Evolutionary conservation across 2,888 invertebrate species (phyloP).

Genomic region (Amaurobius ferox): DNA sequence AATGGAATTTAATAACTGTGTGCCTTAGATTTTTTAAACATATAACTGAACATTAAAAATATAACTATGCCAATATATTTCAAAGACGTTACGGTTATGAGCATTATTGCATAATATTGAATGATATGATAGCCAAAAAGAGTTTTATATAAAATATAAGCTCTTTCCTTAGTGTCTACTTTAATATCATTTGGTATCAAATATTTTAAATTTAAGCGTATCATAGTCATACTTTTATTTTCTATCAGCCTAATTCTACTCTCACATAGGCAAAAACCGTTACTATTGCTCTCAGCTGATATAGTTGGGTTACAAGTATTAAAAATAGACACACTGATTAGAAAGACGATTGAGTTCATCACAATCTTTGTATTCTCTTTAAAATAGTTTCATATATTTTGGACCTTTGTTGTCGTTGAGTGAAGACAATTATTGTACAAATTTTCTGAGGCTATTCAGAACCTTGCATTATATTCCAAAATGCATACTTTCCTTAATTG

Average conservation of each 20-base stretch:
- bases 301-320: not conserved
- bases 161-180: conserved; percentile 12
- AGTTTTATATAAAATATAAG: conserved; percentile 29
- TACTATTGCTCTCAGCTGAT: not conserved
- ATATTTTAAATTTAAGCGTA: not conserved
- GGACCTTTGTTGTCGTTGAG: conserved; percentile 14
- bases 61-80: not conserved
- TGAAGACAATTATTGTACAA: too few relatives aligned
- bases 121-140: not conserved
- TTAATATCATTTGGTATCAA: not conserved
- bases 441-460: too few relatives aligned
- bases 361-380: not conserved
- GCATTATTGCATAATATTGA: not conserved
- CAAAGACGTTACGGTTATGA: not conserved
- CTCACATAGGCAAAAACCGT: not conserved
- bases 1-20: too few relatives aligned
- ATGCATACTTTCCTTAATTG: too few relatives aligned
- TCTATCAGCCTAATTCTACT: not conserved
- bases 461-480: too few relatives aligned
- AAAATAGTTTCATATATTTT: not conserved
- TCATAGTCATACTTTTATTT: not conserved
- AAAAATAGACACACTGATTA: not conserved
- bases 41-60: not conserved
- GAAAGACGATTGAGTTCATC: not conserved
- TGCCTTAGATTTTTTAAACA: not conserved